Conservation (phyloP, 2,797 vertebrate species). For the Cyprinella venusta region DNA sequence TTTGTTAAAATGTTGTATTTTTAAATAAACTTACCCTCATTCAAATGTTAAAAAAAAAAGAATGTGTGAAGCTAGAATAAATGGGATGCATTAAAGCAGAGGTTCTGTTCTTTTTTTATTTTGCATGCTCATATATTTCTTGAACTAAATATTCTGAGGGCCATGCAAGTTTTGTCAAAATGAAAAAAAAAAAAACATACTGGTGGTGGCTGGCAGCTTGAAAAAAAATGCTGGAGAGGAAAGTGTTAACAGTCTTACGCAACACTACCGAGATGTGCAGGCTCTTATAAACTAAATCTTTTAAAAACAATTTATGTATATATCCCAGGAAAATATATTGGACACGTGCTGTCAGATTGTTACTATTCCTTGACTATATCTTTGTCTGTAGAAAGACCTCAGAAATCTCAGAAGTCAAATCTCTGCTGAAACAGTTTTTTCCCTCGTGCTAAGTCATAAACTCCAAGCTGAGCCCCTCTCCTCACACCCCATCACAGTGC, state of each 20-base stretch:
- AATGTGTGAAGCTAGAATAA: neutral
- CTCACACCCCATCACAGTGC: neutral
- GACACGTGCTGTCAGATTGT: slow-evolving; percentile 20
- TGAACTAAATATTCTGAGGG: neutral
- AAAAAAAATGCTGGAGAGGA: neutral
- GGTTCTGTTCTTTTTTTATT: neutral
- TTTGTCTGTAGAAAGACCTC: slow-evolving; percentile 25
- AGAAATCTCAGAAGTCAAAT: slow-evolving; percentile 43
- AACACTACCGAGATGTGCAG: neutral
- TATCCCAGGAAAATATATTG: slow-evolving; percentile 15
- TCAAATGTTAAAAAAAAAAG: too few species aligned
- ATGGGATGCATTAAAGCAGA: neutral
- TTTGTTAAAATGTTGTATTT: too few species aligned
- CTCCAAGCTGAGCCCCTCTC: neutral
- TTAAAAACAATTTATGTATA: slow-evolving; percentile 35
- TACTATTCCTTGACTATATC: slow-evolving; percentile 46
- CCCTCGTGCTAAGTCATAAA: slow-evolving; percentile 45
- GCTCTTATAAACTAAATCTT: slow-evolving; percentile 40
- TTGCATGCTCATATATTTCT: neutral
- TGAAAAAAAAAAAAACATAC: neutral
- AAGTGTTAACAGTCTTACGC: slow-evolving; percentile 9
- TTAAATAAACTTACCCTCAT: too few species aligned
- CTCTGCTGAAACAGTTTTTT: slow-evolving; percentile 18
- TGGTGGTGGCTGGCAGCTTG: too few species aligned
- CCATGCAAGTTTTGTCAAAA: neutral